Evolutionary conservation across 2,888 invertebrate species (phyloP), one percentile per base, ranked within the genome.

Genomic region (Lepidocyrtinus sp.): DNA sequence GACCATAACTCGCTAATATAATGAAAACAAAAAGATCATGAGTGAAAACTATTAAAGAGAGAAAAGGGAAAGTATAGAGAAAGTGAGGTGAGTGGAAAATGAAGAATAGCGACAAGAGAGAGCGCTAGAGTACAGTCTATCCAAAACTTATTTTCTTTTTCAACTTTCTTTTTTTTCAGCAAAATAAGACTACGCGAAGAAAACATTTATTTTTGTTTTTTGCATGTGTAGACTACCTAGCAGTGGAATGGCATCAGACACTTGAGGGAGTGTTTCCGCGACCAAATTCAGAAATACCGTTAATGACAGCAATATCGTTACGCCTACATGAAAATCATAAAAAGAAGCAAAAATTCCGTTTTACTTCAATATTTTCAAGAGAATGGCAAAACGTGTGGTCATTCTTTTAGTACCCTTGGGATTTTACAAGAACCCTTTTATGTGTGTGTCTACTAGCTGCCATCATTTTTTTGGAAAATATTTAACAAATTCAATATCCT

Each of bases 211-310:
- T 21, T 65, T 65, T 27, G 65, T 36, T 36, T 55, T 7, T 55
- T n/a, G 55, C n/a, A n/a, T 55, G 55, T 55, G 15, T n/a, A n/a
- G 9, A 55, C 55, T 89, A 90, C 92, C 92, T 89, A 92, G 91
- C 84, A 92, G 89, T 83, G 92, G 92, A 86, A 92, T 91, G 72
- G 92, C 92, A 88, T 91, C 92, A 82, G 92, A 98, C 90, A 98
- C 98, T 92, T 96, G 96, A 91, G 98, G 98, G 92, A 98, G 96
- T 91, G 97, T 96, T 92, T 98, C 97, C 90, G 96, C 96, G 92
- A 99, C 97, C 94, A 98, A 95, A 92, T 98, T 94, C 90, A 98
- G 95, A 93, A 99, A 98, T 91, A 98, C 98, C 91, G 97, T 98
- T 93, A 98, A 95, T 89, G 98, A 98, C 92, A 99, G 95, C 91